These are phyloP conservation scores for Catocala nupta DNA, from an alignment of 2,888 invertebrate species.

Conservation along the genomic window DNA sequence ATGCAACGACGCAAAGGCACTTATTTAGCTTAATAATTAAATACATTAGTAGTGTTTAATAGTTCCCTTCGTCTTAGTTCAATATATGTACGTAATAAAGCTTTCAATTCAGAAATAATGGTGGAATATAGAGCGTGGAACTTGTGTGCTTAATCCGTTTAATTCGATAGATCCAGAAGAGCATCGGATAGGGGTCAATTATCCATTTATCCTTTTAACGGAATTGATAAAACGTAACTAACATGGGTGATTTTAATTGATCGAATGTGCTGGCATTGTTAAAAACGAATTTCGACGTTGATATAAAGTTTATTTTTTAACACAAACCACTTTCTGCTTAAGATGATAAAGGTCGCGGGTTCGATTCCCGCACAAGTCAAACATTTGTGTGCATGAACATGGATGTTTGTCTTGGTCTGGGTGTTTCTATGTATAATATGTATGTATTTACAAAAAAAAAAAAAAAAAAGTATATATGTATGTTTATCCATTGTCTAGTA, in stretches of 20 bases:
- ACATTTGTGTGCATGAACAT: too few relatives aligned
- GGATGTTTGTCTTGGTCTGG: too few relatives aligned
- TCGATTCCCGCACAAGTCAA: too few relatives aligned
- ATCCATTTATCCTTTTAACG: slow-evolving; percentile 87
- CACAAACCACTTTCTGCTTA: slow-evolving; percentile 44
- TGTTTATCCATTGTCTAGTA: too few relatives aligned
- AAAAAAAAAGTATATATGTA: too few relatives aligned
- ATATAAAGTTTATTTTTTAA: slow-evolving; percentile 63
- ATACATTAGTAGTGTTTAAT: slow-evolving; percentile 4
- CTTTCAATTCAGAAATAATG: slow-evolving; percentile 51
- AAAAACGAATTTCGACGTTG: slow-evolving; percentile 74
- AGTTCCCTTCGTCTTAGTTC: slow-evolving; percentile 21
- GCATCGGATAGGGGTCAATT: slow-evolving; percentile 85
- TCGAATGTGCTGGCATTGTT: slow-evolving; percentile 75
- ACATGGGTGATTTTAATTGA: slow-evolving; percentile 84
- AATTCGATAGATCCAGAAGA: slow-evolving; percentile 80
- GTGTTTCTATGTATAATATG: too few relatives aligned
- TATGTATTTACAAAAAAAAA: too few relatives aligned
- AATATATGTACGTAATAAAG: slow-evolving; percentile 38
- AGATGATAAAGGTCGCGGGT: too few relatives aligned
- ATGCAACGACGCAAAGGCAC: not conserved
- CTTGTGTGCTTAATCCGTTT: slow-evolving; percentile 75
- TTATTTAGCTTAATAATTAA: slow-evolving; percentile 5
- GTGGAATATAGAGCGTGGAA: slow-evolving; percentile 70
- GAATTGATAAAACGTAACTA: slow-evolving; percentile 86